A percentile compares a stretch with the other conserved stretches of the same genome.
Conservation (phyloP, 2,888 invertebrate species). For the Trichopoda pennipes region DNA sequence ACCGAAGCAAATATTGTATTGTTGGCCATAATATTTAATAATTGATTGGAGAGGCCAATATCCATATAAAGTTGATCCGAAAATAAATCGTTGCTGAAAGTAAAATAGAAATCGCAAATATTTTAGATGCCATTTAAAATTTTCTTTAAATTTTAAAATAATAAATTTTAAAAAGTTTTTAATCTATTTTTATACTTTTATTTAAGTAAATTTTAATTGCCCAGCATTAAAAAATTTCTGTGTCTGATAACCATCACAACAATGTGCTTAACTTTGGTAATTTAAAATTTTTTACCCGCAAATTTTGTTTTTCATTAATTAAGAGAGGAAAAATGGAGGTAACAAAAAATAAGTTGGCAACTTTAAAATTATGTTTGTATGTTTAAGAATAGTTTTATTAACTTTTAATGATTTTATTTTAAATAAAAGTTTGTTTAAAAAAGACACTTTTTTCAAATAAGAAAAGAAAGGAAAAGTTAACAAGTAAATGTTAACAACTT, state of each 20-base stretch:
- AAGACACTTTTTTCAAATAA: background rate
- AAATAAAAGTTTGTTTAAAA: background rate
- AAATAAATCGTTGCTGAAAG: constrained; percentile 79
- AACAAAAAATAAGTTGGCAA: background rate
- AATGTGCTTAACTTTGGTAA: background rate
- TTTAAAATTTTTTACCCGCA: background rate
- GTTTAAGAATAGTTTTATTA: background rate
- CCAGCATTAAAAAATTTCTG: background rate
- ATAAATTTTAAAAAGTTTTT: too few relatives aligned
- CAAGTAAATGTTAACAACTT: constrained; percentile 70
- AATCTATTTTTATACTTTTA: background rate
- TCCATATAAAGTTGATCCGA: constrained; percentile 81
- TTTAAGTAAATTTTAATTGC: background rate
- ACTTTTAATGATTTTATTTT: constrained; percentile 20
- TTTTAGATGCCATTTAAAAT: too few relatives aligned
- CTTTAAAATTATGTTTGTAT: background rate
- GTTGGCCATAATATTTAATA: constrained; percentile 79
- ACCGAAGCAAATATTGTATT: constrained; percentile 80
- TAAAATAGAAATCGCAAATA: background rate
- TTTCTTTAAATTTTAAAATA: too few relatives aligned
- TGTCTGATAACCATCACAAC: background rate
- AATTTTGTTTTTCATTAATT: background rate
- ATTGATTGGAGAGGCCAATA: constrained; percentile 77
- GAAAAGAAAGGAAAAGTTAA: background rate
- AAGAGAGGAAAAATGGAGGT: background rate